Evolutionary conservation across 2,888 invertebrate genomes (phyloP).

Genomic region (Danaus chrysippus): DNA sequence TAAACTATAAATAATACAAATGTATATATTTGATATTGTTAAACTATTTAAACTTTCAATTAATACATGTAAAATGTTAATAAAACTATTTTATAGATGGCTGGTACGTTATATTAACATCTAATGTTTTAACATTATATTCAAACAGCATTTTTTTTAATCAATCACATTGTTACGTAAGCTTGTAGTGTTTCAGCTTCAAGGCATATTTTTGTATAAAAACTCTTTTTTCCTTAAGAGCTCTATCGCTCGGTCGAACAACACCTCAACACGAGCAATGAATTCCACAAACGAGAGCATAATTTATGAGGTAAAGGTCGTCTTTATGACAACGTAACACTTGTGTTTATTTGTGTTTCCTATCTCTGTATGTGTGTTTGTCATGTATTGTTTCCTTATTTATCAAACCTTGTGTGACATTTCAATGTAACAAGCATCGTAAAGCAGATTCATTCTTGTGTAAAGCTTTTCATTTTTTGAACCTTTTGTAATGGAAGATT

Average conservation of each 20-base stretch:
- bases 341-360: conserved; percentile 1
- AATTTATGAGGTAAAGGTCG: conserved; percentile 4
- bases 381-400: neutral
- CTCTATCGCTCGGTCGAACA: neutral
- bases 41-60: too few relatives aligned
- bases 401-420: neutral
- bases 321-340: neutral
- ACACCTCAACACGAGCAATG: neutral
- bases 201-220: neutral
- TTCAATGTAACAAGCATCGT: too few relatives aligned
- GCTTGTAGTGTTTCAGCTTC: neutral
- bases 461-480: too few relatives aligned
- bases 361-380: neutral
- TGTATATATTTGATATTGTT: too few relatives aligned
- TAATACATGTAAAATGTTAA: too few relatives aligned
- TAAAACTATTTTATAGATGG: neutral
- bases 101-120: conserved; percentile 2
- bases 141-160: neutral
- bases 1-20: conserved; percentile 1
- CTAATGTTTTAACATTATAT: neutral
- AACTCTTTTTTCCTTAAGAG: neutral
- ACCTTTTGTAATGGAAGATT: too few relatives aligned
- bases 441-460: too few relatives aligned
- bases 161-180: neutral
- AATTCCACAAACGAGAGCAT: neutral